A percentile compares a stretch with the other conserved stretches of the same genome.
Conservation (phyloP, 2,113 vertebrate genomes). For the Oryzias woworae region DNA sequence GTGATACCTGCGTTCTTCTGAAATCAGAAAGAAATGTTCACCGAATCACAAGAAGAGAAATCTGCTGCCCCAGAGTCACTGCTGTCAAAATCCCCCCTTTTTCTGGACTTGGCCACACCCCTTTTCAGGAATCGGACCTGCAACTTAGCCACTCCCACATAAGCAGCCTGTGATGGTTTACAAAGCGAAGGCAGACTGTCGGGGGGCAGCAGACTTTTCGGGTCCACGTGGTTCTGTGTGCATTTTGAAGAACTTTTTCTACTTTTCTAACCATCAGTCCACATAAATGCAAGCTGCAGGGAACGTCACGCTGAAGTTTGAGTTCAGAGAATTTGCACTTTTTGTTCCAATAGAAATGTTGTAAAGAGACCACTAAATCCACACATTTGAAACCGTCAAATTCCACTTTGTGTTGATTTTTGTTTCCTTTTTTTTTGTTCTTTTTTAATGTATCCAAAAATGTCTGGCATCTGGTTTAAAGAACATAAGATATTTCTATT, state of each 20-base stretch:
- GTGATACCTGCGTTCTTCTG: conserved; percentile 12
- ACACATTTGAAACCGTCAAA: conserved; percentile 79
- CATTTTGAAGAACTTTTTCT: conserved; percentile 48
- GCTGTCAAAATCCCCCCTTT: no score
- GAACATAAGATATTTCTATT: conserved; percentile 83
- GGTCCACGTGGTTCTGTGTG: conserved; percentile 15
- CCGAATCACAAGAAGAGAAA: conserved; percentile 6
- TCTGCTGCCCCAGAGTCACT: no score
- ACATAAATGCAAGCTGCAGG: conserved; percentile 67
- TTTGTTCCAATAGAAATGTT: conserved; percentile 80
- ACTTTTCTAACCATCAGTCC: conserved; percentile 51
- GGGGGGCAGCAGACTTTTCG: conserved; percentile 17
- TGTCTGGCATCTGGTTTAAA: conserved; percentile 84
- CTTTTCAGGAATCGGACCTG: not conserved
- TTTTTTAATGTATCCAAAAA: conserved; percentile 80
- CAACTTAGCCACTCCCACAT: conserved; percentile 19
- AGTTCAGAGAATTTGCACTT: conserved; percentile 81
- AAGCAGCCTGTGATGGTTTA: conserved; percentile 1
- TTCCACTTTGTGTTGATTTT: conserved; percentile 77
- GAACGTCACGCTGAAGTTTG: conserved; percentile 44
- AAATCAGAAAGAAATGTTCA: not conserved
- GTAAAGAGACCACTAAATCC: conserved; percentile 83
- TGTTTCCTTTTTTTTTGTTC: conserved; percentile 53
- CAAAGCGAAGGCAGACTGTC: not conserved
- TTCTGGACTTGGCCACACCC: no score